A percentile compares a stretch with the other conserved stretches of the same genome.
Evolutionary conservation across 1,140 invertebrate species (phyloP).

Genomic region (Aphaenogaster rudis): DNA sequence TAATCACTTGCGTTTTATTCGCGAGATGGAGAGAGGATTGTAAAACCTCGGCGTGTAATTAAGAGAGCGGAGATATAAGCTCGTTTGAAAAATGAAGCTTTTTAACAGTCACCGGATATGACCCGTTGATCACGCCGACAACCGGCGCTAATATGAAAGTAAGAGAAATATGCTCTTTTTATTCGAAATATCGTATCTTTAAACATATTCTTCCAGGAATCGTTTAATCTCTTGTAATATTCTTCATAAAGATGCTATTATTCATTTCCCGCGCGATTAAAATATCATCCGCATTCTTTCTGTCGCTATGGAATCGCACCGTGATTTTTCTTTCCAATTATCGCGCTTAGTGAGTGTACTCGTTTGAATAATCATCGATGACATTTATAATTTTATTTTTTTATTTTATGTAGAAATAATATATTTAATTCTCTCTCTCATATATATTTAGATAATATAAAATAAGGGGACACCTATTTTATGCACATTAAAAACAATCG

Average conservation of each 20-base stretch:
- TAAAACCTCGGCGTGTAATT: slow-evolving; percentile 57
- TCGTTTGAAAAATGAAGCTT: slow-evolving; percentile 64
- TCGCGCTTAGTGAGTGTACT: not conserved
- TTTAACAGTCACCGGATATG: slow-evolving; percentile 53
- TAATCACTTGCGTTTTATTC: slow-evolving; percentile 66
- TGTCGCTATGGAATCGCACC: not conserved
- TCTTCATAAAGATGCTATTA: not conserved
- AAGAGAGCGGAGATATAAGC: slow-evolving; percentile 55
- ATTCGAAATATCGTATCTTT: not conserved
- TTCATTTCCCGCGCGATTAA: not conserved
- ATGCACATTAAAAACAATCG: not conserved
- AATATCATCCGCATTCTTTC: slow-evolving; percentile 2
- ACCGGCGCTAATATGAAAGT: slow-evolving; percentile 2
- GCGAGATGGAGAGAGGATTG: slow-evolving; percentile 52
- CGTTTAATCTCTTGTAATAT: slow-evolving; percentile 18
- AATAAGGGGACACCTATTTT: not conserved
- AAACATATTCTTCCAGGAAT: not conserved
- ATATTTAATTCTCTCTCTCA: not conserved
- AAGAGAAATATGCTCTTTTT: slow-evolving; percentile 30
- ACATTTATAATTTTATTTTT: not conserved
- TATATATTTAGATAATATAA: not conserved
- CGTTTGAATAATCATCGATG: not conserved
- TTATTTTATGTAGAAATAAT: not conserved
- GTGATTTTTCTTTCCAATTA: not conserved
- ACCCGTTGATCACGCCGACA: slow-evolving; percentile 49